These are phyloP conservation scores for Remorina albescens DNA, from an alignment of 2,797 vertebrate species.

Conservation along the genomic window DNA sequence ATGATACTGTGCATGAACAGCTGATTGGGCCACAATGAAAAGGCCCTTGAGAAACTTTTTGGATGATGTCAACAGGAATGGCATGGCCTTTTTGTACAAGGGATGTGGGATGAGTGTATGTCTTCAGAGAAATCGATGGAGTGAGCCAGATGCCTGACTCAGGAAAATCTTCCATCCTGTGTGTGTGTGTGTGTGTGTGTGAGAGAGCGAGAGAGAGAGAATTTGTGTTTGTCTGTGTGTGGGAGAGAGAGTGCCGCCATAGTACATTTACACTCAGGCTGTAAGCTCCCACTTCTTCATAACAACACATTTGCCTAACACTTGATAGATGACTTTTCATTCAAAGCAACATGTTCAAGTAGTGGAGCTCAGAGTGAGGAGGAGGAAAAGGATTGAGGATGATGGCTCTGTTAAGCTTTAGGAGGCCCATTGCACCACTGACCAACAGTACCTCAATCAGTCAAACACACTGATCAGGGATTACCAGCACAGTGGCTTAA, in stretches of 20 bases:
- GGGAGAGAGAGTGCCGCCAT: conserved; percentile 21
- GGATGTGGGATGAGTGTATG: conserved; percentile 69
- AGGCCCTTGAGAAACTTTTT: conserved; percentile 70
- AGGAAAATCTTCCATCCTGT: conserved; percentile 64
- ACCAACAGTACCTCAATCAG: conserved; percentile 67
- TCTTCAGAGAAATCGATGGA: conserved; percentile 77
- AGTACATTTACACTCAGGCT: conserved; percentile 33
- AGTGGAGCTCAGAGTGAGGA: not conserved
- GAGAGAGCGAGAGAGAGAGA: conserved; percentile 23
- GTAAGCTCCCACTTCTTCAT: conserved; percentile 23
- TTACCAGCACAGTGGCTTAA: conserved; percentile 56
- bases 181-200: conserved; percentile 31
- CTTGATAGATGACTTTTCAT: conserved; percentile 33
- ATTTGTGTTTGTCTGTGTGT: conserved; percentile 27
- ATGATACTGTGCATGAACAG: conserved; percentile 61
- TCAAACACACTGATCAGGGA: conserved; percentile 57
- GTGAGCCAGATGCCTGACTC: conserved; percentile 80
- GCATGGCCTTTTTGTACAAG: conserved; percentile 59
- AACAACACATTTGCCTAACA: conserved; percentile 26
- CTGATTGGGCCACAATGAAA: conserved; percentile 50
- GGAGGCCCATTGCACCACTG: conserved; percentile 43
- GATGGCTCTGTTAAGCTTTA: conserved; percentile 16
- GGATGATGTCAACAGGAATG: conserved; percentile 72
- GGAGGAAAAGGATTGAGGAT: not conserved
- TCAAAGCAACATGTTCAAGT: conserved; percentile 16